Percentiles rank a stretch among this genome's conserved stretches.
Conservation (phyloP, 2,888 invertebrate species). For the Lepas anatifera region DNA sequence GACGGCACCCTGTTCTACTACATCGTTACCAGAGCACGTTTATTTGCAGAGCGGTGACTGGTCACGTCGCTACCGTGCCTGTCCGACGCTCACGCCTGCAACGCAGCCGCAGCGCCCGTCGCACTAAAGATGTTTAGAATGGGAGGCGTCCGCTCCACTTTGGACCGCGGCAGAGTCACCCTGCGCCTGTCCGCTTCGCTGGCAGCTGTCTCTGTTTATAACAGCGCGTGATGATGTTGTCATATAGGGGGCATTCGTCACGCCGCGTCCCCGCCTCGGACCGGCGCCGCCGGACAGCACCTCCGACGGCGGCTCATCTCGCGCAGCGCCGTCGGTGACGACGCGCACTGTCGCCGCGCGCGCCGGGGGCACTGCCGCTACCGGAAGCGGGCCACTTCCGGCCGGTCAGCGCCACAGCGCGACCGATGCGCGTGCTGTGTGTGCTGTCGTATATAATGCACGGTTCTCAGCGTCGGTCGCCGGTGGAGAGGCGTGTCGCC, state of each 20-base stretch:
- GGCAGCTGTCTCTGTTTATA: not conserved
- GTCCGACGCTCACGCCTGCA: not conserved
- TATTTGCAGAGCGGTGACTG: not conserved
- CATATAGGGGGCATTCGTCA: not conserved
- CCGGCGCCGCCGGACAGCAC: not conserved
- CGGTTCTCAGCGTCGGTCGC: too few species aligned
- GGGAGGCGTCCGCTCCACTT: not conserved
- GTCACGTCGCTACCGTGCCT: not conserved
- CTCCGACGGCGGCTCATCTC: not conserved
- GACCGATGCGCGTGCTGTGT: too few species aligned
- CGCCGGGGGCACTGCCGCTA: too few species aligned
- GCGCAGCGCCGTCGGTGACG: too few species aligned
- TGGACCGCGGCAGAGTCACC: too few species aligned
- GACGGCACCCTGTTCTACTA: too few species aligned
- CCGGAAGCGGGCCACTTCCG: too few species aligned
- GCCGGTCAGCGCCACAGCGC: too few species aligned
- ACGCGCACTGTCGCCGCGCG: too few species aligned
- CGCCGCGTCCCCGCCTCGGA: not conserved
- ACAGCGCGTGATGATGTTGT: not conserved
- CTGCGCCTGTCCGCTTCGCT: not conserved
- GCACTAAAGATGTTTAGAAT: slow-evolving; percentile 6
- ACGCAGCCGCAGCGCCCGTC: not conserved
- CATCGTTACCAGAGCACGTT: too few species aligned
- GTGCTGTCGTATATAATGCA: too few species aligned
- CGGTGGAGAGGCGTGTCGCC: too few species aligned